These are phyloP conservation scores for Saccostrea glomerata DNA, from an alignment of 1,140 invertebrate genomes.

Conservation along the genomic window DNA sequence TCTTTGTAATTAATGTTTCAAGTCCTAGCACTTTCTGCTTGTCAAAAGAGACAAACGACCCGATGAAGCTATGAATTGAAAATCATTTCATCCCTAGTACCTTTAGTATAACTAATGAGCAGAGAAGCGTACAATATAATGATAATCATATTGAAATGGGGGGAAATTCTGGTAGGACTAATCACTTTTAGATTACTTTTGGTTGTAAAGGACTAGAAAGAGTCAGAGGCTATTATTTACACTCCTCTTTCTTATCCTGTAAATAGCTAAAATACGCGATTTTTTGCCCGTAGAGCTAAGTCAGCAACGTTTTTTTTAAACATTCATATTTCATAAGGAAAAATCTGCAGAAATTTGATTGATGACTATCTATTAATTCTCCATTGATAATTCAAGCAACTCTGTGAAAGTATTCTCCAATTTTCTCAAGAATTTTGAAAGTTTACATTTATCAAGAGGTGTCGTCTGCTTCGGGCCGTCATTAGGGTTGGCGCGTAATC, in stretches of 20 bases:
- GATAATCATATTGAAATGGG: conserved; percentile 32
- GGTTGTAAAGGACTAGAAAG: not conserved
- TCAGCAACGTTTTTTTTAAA: not conserved
- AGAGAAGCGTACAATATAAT: not conserved
- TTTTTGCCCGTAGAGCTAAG: conserved; percentile 14
- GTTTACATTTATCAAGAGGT: conserved; percentile 28
- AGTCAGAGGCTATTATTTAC: not conserved
- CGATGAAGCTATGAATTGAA: not conserved
- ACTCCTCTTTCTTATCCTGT: conserved; percentile 12
- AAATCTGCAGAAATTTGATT: conserved; percentile 9
- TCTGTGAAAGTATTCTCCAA: conserved; percentile 12
- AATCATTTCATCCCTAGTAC: not conserved
- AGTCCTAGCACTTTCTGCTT: not conserved
- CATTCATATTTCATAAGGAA: not conserved
- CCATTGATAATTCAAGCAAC: conserved; percentile 7
- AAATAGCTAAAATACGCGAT: conserved; percentile 10
- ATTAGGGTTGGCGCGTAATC: conserved; percentile 32
- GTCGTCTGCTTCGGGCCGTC: conserved; percentile 21
- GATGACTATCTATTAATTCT: conserved; percentile 17
- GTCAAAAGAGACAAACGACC: conserved; percentile 26
- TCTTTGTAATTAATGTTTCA: not conserved
- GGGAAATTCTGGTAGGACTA: not conserved
- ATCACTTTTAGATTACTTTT: conserved; percentile 25
- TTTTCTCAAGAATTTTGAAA: conserved; percentile 37
- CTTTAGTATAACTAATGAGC: not conserved